Conservation (phyloP, 2,797 vertebrate species). For the Lepus townsendii region DNA sequence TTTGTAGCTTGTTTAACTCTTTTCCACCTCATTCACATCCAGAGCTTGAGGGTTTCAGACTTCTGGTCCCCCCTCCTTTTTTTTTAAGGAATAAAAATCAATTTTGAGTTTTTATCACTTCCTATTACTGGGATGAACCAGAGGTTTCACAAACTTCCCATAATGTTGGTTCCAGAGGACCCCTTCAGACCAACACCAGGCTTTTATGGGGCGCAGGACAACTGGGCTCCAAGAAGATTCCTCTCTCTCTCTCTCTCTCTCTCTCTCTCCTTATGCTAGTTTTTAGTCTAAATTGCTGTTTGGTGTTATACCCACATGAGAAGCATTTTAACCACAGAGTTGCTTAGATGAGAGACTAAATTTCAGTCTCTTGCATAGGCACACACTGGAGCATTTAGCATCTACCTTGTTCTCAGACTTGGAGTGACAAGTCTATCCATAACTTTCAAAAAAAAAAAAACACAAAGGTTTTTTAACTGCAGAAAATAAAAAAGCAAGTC, state of each 20-base stretch:
- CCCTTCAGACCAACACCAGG: background rate
- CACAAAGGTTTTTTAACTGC: background rate
- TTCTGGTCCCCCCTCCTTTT: background rate
- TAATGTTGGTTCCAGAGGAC: background rate
- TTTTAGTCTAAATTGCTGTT: background rate
- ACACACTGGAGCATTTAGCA: constrained; percentile 17
- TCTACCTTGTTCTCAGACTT: background rate
- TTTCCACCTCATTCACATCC: background rate
- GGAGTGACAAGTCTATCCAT: background rate
- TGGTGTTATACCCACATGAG: background rate
- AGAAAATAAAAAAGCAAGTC: constrained; percentile 22
- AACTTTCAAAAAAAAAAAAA: background rate
- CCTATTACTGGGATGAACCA: background rate
- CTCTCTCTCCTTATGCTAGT: background rate
- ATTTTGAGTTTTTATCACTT: too few relatives aligned
- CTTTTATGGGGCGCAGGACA: background rate
- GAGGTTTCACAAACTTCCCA: background rate
- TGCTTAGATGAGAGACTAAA: background rate
- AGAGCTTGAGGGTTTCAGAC: background rate
- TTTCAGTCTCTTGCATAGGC: constrained; percentile 13
- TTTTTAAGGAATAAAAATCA: too few relatives aligned
- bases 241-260: too few relatives aligned
- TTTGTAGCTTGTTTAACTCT: background rate
- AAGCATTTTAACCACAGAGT: background rate
- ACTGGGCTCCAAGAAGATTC: background rate